Conservation (phyloP, 2,797 vertebrate genomes). For the Tokudaia tokunoshimensis region DNA sequence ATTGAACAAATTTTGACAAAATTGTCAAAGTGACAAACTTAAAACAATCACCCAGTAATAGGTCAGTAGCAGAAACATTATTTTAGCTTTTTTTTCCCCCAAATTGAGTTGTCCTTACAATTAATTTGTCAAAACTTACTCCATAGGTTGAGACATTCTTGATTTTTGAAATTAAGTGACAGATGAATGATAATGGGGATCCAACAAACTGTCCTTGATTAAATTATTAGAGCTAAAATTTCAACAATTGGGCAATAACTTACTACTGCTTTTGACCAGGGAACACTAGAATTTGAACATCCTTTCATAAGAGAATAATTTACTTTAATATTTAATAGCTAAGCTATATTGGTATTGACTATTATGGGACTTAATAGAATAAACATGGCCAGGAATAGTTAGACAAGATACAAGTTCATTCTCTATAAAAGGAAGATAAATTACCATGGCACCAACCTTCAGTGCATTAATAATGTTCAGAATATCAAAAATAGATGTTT, state of each 20-base stretch:
- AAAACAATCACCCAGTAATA: background rate
- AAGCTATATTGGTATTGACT: constrained; percentile 81
- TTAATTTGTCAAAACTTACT: constrained; percentile 6
- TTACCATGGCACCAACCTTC: background rate
- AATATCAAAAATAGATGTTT: constrained; percentile 46
- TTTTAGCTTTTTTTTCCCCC: background rate
- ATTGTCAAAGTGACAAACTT: background rate
- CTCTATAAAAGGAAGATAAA: constrained; percentile 69
- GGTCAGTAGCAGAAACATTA: background rate
- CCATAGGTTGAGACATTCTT: background rate
- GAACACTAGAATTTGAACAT: constrained; percentile 83
- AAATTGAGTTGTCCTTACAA: constrained; percentile 36
- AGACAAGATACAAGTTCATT: constrained; percentile 81
- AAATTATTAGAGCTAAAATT: constrained; percentile 61
- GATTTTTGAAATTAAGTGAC: constrained; percentile 45
- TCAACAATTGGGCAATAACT: constrained; percentile 81
- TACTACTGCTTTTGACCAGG: constrained; percentile 86
- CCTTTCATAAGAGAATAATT: constrained; percentile 84
- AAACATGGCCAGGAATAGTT: constrained; percentile 70
- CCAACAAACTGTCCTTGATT: constrained; percentile 55
- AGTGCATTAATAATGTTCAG: constrained; percentile 21
- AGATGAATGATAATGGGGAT: constrained; percentile 56
- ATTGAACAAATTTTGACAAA: background rate
- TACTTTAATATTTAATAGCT: constrained; percentile 88
- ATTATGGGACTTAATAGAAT: constrained; percentile 82